Base-by-base conservation (phyloP, 1,140 invertebrate genomes). In the Drosophila arizonae region DNA sequence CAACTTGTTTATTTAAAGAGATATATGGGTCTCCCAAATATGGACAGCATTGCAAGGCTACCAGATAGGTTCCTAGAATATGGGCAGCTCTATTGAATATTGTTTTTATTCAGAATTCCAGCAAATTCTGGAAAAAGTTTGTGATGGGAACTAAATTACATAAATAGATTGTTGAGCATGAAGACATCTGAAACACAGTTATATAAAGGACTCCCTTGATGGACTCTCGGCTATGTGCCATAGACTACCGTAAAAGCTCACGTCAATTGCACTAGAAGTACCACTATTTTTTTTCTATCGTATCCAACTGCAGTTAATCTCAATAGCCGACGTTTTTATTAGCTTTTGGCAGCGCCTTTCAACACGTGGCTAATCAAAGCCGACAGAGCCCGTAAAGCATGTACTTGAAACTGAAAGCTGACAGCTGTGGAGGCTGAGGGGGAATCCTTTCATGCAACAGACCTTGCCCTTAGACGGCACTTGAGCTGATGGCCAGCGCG, bases 311-410 rank as follows among this genome's bases (percentile, higher is more conserved):
- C 66, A 48, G 56, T 54, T 65, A 60, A 77, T 70, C 61, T 67
- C 72, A 76, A 85, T 76, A 72, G 79, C 65, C 39, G 4, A 30
- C 50, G 52, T 61, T 73, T 78, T 70, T 43, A 71, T 54, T 66
- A 39, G 28, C 26, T 36, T 43, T 64, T 62, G 48, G 43, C 51
- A 43, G 62, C 58, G 68, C 24, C 48, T 72, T 76, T 62, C 52
- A 72, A 51, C 69, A 66, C 51, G 72, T 54, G 61, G 15, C 81
- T 81, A 77, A 85, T 86, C 81, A 85, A 86, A 85, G 74, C 52
- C 62, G 43, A 24, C 63, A 39, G 36, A 58, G 58, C 41, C 48
- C 46, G 55, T 50, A 81, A 77, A 54, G 58, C 41, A 52, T 52
- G 55, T 50, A 77, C 81, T 84, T 86, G 77, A 77, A 81, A 75